These are phyloP conservation scores for Panulirus ornatus DNA, from an alignment of 1,140 invertebrate genomes.

Conservation along the genomic window DNA sequence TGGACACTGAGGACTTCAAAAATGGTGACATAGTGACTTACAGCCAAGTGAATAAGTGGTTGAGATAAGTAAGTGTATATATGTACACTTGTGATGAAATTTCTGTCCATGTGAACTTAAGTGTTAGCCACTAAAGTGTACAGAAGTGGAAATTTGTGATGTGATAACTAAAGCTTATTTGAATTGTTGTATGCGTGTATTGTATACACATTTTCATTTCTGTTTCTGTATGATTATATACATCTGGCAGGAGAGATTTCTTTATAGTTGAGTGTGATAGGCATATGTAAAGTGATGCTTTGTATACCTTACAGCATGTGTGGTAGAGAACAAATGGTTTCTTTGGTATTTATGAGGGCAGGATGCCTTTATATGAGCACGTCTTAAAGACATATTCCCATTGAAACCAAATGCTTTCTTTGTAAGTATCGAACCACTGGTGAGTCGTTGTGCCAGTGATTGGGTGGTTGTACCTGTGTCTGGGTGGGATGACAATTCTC, in stretches of 20 bases:
- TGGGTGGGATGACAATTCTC: background rate
- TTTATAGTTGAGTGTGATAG: conserved; percentile 31
- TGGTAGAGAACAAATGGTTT: conserved; percentile 30
- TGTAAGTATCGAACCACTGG: conserved; percentile 37
- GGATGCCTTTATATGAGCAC: conserved; percentile 32
- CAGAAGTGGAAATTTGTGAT: conserved; percentile 19
- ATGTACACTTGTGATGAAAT: conserved; percentile 40
- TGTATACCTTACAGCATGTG: conserved; percentile 41
- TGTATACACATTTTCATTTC: conserved; percentile 33
- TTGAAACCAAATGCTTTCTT: conserved; percentile 53
- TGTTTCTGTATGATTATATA: conserved; percentile 30
- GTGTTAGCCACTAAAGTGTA: conserved; percentile 29
- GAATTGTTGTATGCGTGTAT: conserved; percentile 35
- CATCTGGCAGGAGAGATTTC: conserved; percentile 24
- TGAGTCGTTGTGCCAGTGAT: conserved; percentile 6
- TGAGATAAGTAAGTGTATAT: conserved; percentile 14
- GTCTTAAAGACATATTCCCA: conserved; percentile 35
- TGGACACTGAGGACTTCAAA: conserved; percentile 18
- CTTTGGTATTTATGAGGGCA: conserved; percentile 33
- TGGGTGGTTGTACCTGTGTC: conserved; percentile 33
- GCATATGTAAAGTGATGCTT: conserved; percentile 29
- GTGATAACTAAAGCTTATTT: conserved; percentile 19
- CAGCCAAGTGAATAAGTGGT: conserved; percentile 28
- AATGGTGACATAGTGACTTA: conserved; percentile 3
- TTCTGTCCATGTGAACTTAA: conserved; percentile 35